phyloP scores from a whole-genome alignment of 2,888 invertebrate species.

The Leptopilina drosophilae region DNA sequence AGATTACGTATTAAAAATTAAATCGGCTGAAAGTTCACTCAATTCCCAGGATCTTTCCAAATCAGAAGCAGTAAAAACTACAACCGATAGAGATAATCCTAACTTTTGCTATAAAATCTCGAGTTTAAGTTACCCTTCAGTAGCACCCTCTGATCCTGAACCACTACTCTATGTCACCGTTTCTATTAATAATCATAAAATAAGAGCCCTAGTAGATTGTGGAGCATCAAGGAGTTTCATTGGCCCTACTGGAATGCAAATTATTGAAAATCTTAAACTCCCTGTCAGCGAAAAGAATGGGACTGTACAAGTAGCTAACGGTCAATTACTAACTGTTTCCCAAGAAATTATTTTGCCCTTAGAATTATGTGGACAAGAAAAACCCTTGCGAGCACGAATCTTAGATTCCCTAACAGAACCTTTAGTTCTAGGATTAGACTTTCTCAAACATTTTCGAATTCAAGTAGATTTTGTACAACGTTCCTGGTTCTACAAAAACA shows the following conservation, averaged over 20 bases:
- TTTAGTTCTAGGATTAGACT: not conserved
- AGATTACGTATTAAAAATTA: not conserved
- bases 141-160: not conserved
- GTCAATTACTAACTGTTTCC: not conserved
- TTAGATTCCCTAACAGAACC: not conserved
- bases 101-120: not conserved
- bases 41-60: not conserved
- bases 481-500: not conserved
- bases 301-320: not conserved
- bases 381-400: not conserved
- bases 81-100: not conserved
- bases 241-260: not conserved
- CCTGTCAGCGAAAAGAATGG: not conserved
- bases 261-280: not conserved
- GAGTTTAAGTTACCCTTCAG: not conserved
- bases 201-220: not conserved
- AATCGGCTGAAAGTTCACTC: not conserved
- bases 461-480: not conserved
- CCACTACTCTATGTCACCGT: not conserved
- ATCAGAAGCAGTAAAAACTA: too few relatives aligned
- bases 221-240: not conserved
- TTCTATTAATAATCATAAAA: not conserved
- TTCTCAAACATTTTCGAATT: not conserved
- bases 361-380: not conserved
- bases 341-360: not conserved